A percentile compares a stretch with the other conserved stretches of the same genome.
These are phyloP conservation scores for Clytia hemisphaerica DNA, from an alignment of 30 jellyfish, hydroid and myxozoan species.

Conservation along the genomic window DNA sequence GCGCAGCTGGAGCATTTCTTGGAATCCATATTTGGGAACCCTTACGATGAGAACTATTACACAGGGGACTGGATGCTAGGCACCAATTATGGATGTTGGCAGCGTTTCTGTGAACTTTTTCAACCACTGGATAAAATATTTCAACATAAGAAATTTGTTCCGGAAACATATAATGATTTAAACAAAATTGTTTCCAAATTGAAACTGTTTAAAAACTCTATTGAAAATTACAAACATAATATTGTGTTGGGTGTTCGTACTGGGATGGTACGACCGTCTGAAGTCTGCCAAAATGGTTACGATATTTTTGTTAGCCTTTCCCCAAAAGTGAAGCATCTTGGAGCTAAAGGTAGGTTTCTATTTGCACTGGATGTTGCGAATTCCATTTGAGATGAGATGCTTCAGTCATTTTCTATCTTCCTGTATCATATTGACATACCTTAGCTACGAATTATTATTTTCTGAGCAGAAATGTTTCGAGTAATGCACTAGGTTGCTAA, in stretches of 20 bases:
- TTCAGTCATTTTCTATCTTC: too few relatives aligned
- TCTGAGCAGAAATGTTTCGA: too few relatives aligned
- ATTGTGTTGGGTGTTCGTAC: conserved; percentile 79
- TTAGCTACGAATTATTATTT: too few relatives aligned
- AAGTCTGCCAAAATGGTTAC: conserved; percentile 66
- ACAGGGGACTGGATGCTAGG: conserved; percentile 99
- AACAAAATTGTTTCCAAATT: conserved; percentile 45
- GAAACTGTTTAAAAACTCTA: conserved; percentile 34
- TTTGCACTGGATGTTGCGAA: too few relatives aligned
- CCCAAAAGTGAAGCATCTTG: conserved; percentile 42
- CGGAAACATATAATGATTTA: conserved; percentile 44
- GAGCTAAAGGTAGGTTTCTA: conserved; percentile 59
- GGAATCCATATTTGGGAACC: conserved; percentile 74
- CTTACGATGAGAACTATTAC: conserved; percentile 79
- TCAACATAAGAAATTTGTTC: conserved; percentile 24
- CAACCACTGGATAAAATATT: conserved; percentile 37
- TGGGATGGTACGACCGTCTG: conserved; percentile 89
- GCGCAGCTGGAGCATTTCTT: conserved; percentile 88
- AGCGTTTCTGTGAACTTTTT: conserved; percentile 72
- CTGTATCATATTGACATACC: too few relatives aligned
- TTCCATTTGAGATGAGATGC: too few relatives aligned
- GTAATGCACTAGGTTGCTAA: too few relatives aligned
- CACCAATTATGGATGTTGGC: conserved; percentile 92
- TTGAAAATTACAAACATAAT: conserved; percentile 52
- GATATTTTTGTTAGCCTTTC: conserved; percentile 49